Percentiles rank a stretch among this genome's conserved stretches.
Evolutionary conservation across 2,113 vertebrate species (phyloP).

Genomic region (Noctilio leporinus): DNA sequence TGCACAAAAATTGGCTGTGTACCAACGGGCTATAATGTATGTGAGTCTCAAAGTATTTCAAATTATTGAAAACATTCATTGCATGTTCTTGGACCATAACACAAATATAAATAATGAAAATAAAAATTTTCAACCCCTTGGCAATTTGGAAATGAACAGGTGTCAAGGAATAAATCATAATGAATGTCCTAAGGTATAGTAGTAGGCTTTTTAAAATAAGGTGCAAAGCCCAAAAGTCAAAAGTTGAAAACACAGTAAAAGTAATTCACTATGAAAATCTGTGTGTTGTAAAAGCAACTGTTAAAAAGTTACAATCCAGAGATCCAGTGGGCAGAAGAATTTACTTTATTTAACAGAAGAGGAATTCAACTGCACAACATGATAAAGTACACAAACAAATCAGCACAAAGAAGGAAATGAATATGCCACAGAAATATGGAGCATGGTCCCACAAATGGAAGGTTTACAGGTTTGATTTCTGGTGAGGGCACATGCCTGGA

Average conservation of each 20-base stretch:
- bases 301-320: neutral
- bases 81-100: neutral
- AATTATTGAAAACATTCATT: neutral
- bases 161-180: neutral
- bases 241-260: neutral
- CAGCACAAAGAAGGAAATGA: neutral
- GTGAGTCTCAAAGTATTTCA: neutral
- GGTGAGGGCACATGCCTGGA: no score
- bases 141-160: neutral
- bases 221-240: neutral
- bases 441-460: no score
- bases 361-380: neutral
- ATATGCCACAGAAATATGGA: neutral
- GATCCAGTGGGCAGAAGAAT: neutral
- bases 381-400: neutral
- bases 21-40: neutral
- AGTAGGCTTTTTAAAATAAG: neutral
- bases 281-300: neutral
- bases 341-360: neutral
- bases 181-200: neutral
- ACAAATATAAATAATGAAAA: neutral
- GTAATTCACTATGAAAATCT: neutral
- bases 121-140: neutral
- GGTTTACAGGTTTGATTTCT: no score
- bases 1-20: neutral